A percentile compares a stretch with the other conserved stretches of the same genome.
phyloP scores from a whole-genome alignment of 2,888 invertebrate genomes.

The Syritta pipiens region DNA sequence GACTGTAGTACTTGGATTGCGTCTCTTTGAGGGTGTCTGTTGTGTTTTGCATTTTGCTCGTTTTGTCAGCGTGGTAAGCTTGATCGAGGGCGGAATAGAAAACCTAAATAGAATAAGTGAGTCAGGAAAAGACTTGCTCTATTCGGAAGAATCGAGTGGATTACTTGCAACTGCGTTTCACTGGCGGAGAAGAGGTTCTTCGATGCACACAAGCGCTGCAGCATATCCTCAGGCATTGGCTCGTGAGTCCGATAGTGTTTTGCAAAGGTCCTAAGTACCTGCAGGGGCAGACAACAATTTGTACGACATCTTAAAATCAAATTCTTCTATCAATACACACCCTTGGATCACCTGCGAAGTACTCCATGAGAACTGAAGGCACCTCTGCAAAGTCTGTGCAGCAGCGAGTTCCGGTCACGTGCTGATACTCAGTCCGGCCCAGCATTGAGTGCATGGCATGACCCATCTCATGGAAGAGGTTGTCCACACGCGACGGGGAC shows the following conservation, averaged over 20 bases:
- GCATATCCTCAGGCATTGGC: slow-evolving; percentile 88
- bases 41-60: slow-evolving; percentile 79
- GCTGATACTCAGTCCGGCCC: slow-evolving; percentile 96
- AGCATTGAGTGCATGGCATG: slow-evolving; percentile 99
- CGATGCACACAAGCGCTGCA: slow-evolving; percentile 89
- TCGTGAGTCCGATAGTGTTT: slow-evolving; percentile 94
- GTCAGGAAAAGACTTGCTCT: not conserved
- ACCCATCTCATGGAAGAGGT: slow-evolving; percentile 99
- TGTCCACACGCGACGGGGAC: slow-evolving; percentile 92
- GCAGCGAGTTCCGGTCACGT: slow-evolving; percentile 98
- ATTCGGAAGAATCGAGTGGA: not conserved
- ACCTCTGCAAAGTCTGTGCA: slow-evolving; percentile 99
- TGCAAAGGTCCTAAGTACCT: slow-evolving; percentile 92
- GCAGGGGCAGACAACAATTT: too few species aligned
- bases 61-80: slow-evolving; percentile 85
- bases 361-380: slow-evolving; percentile 99
- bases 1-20: slow-evolving; percentile 90
- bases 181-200: slow-evolving; percentile 93
- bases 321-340: too few species aligned
- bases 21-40: slow-evolving; percentile 87
- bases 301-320: too few species aligned
- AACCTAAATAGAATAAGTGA: slow-evolving; percentile 80
- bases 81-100: slow-evolving; percentile 97
- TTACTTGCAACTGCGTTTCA: slow-evolving; percentile 90
- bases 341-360: slow-evolving; percentile 93